Base-by-base conservation (phyloP, 2,797 vertebrate genomes). In the Myiothlypis coronata region DNA sequence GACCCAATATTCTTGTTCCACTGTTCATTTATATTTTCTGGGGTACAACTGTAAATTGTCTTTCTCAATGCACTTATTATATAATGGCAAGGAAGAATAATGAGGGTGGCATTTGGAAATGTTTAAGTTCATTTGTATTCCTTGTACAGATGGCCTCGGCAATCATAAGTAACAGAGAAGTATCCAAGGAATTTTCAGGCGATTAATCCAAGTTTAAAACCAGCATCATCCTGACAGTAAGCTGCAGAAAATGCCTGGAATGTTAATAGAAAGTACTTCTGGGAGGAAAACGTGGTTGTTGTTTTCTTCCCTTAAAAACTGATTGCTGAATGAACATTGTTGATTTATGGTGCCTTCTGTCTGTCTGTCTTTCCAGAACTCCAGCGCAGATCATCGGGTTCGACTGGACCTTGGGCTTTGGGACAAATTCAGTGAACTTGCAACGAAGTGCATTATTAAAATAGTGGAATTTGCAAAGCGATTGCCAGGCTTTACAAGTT, bases 401-500 rank as follows among this genome's bases (percentile, higher is more conserved):
- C 99, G 98, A 85, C 98, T 99, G 97, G 99, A 99, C 97, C 98
- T 99, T 32, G 99, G 99, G 27, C 98, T 99, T 50, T 99, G 99
- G 99, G 99, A 99, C 97, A 99, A 99, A 97, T 99, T 99, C 98
- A 99, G 99, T 41, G 99, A 99, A 87, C 98, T 99, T 94, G 98
- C 99, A 97, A 99, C 99, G 41, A 99, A 99, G 98, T 99, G 99
- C 98, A 99, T 99, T 98, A 98, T 99, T 97, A 99, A 99, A 98
- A 99, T 99, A 94, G 99, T 99, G 97, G 99, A 99, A 97, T 99
- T 99, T 93, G 99, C 99, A 89, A 99, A 99, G 96, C 98, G 98
- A 52, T 98, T 99, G 90, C 99, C 99, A 5, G 99, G 99, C 75
- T 99, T 99, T 96, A 99, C 99, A 12, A 97, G 99, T 93, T 97